Percentiles rank a stretch among this genome's conserved stretches.
phyloP scores from a whole-genome alignment of 2,113 vertebrate genomes.

The Enhydra lutris region DNA sequence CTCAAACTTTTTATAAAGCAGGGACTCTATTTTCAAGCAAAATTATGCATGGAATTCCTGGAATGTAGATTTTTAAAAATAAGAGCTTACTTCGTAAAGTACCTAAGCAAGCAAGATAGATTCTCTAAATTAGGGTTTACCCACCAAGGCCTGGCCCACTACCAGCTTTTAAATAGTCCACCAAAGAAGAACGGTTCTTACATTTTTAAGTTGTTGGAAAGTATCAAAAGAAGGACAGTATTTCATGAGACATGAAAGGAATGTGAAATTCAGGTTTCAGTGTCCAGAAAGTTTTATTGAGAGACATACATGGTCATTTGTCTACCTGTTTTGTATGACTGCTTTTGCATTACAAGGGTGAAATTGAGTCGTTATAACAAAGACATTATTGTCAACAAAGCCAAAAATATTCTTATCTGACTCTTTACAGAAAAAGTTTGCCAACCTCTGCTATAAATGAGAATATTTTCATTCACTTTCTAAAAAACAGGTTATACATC shows the following conservation, averaged over 20 bases:
- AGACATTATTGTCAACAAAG: not conserved
- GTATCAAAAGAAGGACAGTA: not conserved
- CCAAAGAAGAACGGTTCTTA: not conserved
- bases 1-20: not conserved
- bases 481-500: not conserved
- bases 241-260: not conserved
- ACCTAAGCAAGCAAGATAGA: not conserved
- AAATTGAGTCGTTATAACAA: not conserved
- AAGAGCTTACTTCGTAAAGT: not conserved
- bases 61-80: not conserved
- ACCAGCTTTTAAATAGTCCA: not conserved
- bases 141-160: not conserved
- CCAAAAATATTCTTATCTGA: not conserved
- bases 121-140: not conserved
- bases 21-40: not conserved
- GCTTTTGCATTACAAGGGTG: not conserved
- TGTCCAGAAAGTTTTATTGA: not conserved
- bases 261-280: not conserved
- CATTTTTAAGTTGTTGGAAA: not conserved
- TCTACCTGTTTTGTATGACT: not conserved
- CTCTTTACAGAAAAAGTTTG: not conserved
- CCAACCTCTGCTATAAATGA: not conserved
- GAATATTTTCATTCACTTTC: not conserved
- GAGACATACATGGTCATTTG: not conserved
- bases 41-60: not conserved